These are phyloP conservation scores for Trypoxylon attenuatum DNA, from an alignment of 2,888 invertebrate species.

Conservation along the genomic window DNA sequence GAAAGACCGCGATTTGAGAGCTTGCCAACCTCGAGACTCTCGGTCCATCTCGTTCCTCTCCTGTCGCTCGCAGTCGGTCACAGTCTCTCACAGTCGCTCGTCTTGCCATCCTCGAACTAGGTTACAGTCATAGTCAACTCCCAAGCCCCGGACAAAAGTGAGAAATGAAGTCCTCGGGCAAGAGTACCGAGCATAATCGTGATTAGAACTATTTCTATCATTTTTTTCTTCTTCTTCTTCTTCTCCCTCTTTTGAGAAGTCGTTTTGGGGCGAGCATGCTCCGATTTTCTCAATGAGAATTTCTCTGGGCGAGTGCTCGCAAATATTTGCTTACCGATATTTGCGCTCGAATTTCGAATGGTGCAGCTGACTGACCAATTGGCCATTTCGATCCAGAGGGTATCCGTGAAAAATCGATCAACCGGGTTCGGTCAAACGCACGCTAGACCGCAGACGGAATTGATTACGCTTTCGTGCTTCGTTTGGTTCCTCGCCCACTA, in stretches of 20 bases:
- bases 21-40: conserved; percentile 32
- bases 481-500: too few relatives aligned
- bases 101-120: neutral
- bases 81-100: too few relatives aligned
- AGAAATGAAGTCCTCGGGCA: too few relatives aligned
- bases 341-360: neutral
- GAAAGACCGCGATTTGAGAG: conserved; percentile 22
- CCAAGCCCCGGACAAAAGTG: too few relatives aligned
- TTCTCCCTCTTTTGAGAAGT: neutral
- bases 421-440: too few relatives aligned
- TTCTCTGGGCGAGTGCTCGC: neutral
- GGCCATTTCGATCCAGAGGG: neutral
- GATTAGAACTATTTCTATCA: neutral
- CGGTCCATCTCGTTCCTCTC: conserved; percentile 12
- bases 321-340: neutral
- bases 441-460: too few relatives aligned
- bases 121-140: too few relatives aligned
- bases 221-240: neutral
- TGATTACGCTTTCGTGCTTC: too few relatives aligned
- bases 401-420: neutral
- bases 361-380: too few relatives aligned
- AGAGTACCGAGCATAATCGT: too few relatives aligned
- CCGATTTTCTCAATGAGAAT: neutral
- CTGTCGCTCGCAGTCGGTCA: neutral
- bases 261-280: neutral